phyloP scores from a whole-genome alignment of 2,113 vertebrate species.

The Eptesicus fuscus region DNA sequence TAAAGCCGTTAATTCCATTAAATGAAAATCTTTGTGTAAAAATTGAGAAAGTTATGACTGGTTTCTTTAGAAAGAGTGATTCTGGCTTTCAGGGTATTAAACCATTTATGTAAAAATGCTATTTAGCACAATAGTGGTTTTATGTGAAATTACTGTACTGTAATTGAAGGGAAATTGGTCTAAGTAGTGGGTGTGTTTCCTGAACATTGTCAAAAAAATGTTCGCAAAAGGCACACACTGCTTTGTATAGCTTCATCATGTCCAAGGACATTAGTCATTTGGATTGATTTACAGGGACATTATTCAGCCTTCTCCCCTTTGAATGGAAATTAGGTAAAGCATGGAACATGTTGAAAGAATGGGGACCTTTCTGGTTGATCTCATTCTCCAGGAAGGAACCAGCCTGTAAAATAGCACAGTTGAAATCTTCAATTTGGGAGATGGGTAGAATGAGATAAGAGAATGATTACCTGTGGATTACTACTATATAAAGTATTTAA shows the following conservation, averaged over 20 bases:
- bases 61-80: not conserved
- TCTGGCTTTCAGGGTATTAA: not conserved
- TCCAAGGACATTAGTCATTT: conserved; percentile 40
- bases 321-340: not conserved
- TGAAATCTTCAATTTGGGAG: not conserved
- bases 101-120: conserved; percentile 23
- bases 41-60: not conserved
- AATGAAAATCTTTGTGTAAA: conserved; percentile 35
- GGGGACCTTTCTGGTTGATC: not conserved
- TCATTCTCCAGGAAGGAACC: not conserved
- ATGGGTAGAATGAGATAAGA: not conserved
- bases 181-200: not conserved
- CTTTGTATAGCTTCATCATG: not conserved
- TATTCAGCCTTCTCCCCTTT: not conserved
- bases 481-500: not conserved
- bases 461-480: not conserved
- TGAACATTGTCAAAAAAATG: not conserved
- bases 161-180: conserved; percentile 1
- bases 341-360: not conserved
- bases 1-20: conserved; percentile 24
- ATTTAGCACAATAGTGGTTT: not conserved
- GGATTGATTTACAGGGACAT: not conserved
- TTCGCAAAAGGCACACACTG: not conserved
- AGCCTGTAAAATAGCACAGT: not conserved
- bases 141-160: conserved; percentile 12